Percentiles rank a stretch among this genome's conserved stretches.
Evolutionary conservation across 2,888 invertebrate genomes (phyloP).

Genomic region (Prostheceraeus crozeri): DNA sequence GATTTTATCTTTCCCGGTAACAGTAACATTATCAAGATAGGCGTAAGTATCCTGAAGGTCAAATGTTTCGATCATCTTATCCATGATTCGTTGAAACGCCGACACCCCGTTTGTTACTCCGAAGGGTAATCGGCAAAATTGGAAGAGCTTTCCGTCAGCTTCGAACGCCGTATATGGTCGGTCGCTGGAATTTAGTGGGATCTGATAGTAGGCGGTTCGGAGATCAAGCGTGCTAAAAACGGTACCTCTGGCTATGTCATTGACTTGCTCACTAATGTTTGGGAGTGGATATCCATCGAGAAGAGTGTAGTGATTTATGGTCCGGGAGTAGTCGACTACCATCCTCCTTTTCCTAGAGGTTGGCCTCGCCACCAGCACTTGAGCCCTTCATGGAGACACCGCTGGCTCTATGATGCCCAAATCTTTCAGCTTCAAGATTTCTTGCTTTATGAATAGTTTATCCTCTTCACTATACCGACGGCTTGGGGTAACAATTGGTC

Average conservation of each 20-base stretch:
- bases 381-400: slow-evolving; percentile 10
- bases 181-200: neutral
- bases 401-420: slow-evolving; percentile 4
- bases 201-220: neutral
- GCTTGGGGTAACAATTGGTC: neutral
- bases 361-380: slow-evolving; percentile 2
- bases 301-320: slow-evolving; percentile 15
- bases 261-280: too few relatives aligned
- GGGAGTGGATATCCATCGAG: slow-evolving; percentile 9
- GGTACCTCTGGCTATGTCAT: neutral
- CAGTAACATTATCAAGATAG: slow-evolving; percentile 27
- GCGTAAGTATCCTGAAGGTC: slow-evolving; percentile 3
- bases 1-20: slow-evolving; percentile 11
- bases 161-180: slow-evolving; percentile 10
- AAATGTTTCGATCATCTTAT: slow-evolving; percentile 1
- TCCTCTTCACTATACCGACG: neutral
- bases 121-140: slow-evolving; percentile 17
- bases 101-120: slow-evolving; percentile 30
- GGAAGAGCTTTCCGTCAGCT: slow-evolving; percentile 19
- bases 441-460: slow-evolving; percentile 2
- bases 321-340: neutral
- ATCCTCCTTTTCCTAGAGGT: too few relatives aligned
- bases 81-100: slow-evolving; percentile 26
- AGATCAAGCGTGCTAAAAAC: neutral
- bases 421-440: neutral